Conservation (phyloP, 2,113 vertebrate species). For the Argyrosomus japonicus region DNA sequence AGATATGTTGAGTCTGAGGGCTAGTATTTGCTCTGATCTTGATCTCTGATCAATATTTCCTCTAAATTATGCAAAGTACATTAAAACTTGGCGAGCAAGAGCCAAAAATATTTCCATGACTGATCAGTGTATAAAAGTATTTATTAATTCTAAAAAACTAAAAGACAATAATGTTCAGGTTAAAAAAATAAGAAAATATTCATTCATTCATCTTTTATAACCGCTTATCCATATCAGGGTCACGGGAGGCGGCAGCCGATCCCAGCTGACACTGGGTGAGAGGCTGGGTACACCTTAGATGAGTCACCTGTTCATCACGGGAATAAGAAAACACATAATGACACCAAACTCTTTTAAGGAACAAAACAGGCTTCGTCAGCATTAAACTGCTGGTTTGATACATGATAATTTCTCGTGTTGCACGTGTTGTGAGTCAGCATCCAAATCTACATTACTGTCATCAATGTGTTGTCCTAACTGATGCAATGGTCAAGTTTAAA, state of each 20-base stretch:
- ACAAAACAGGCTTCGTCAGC: neutral
- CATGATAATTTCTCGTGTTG: neutral
- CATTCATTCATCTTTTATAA: too few species aligned
- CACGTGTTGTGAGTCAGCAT: conserved; percentile 8
- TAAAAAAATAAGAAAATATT: too few species aligned
- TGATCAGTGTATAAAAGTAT: neutral
- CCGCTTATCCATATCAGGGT: too few species aligned
- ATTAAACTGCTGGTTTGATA: neutral
- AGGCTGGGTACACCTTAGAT: too few species aligned
- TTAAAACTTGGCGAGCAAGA: neutral
- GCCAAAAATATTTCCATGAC: neutral
- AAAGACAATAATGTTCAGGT: neutral
- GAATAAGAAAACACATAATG: neutral
- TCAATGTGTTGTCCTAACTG: neutral
- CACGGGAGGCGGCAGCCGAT: too few species aligned
- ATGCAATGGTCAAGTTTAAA: neutral
- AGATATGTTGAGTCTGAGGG: neutral
- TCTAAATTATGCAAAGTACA: conserved; percentile 18
- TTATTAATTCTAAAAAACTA: neutral
- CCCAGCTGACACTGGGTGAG: too few species aligned
- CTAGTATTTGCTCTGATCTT: neutral
- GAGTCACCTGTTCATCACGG: too few species aligned
- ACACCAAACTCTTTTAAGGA: neutral
- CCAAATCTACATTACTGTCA: neutral
- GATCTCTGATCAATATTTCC: neutral